A percentile compares a stretch with the other conserved stretches of the same genome.
These are phyloP conservation scores for Microplitis demolitor DNA, from an alignment of 1,140 invertebrate genomes.

Conservation along the genomic window DNA sequence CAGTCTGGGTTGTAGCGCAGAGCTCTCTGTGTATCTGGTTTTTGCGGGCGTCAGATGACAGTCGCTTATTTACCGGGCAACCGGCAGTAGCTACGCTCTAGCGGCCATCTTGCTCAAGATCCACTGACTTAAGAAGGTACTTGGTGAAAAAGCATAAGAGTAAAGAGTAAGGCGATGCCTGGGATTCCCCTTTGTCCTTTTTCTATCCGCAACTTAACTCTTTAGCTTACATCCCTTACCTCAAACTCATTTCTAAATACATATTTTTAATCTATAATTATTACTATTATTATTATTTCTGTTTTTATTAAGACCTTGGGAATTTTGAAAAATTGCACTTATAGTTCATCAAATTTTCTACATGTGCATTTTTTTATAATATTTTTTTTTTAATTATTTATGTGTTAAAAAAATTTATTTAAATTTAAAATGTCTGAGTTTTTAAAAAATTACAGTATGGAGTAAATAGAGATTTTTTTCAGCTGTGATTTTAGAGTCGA, in stretches of 20 bases:
- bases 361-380: no score
- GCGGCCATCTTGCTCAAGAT: constrained; percentile 56
- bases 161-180: constrained; percentile 7
- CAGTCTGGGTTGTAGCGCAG: constrained; percentile 37
- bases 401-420: no score
- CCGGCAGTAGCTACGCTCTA: constrained; percentile 26
- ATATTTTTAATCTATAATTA: background rate
- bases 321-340: no score
- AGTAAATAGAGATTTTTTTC: no score
- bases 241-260: background rate
- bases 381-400: no score
- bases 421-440: no score
- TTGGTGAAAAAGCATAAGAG: constrained; percentile 12
- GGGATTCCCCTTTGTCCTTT: constrained; percentile 12
- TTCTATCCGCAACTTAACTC: background rate
- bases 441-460: no score
- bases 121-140: constrained; percentile 53
- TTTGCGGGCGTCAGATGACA: constrained; percentile 61
- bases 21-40: constrained; percentile 51
- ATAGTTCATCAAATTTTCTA: no score
- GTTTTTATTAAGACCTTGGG: no score
- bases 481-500: no score
- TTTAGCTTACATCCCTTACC: background rate
- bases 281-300: no score
- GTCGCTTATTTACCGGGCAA: constrained; percentile 58